Evolutionary conservation across 2,888 invertebrate genomes (phyloP).

Genomic region (Parnassius glacialis): DNA sequence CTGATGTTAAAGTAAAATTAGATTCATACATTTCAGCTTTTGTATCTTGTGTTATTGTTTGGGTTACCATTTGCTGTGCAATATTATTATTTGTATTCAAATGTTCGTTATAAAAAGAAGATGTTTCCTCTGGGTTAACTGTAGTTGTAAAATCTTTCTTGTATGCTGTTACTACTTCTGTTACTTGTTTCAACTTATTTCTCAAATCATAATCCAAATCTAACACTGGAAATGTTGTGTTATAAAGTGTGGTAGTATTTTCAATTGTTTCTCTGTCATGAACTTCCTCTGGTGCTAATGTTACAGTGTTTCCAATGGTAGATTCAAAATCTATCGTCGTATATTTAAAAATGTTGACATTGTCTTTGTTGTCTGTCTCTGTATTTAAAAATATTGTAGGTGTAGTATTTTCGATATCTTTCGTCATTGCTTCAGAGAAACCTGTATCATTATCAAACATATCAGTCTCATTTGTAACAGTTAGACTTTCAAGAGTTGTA

Average conservation of each 20-base stretch:
- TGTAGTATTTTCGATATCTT: conserved; percentile 7
- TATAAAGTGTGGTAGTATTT: conserved; percentile 1
- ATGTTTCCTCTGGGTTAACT: background rate
- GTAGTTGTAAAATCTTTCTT: background rate
- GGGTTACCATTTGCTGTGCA: background rate
- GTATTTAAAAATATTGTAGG: conserved; percentile 11
- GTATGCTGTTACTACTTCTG: background rate
- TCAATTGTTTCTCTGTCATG: background rate
- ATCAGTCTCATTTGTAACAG: conserved; percentile 1
- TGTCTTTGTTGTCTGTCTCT: background rate
- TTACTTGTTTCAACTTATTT: background rate
- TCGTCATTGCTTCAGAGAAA: conserved; percentile 17
- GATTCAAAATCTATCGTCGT: conserved; percentile 28
- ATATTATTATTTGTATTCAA: conserved; percentile 1
- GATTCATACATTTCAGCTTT: background rate
- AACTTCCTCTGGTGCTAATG: conserved; percentile 25
- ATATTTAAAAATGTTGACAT: conserved; percentile 18
- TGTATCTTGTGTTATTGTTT: conserved; percentile 5
- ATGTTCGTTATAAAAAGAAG: conserved; percentile 2
- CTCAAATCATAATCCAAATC: too few relatives aligned
- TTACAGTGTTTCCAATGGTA: conserved; percentile 28
- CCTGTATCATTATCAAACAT: background rate
- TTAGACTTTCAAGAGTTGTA: background rate
- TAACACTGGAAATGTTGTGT: background rate
- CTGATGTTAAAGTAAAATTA: background rate